phyloP scores from a whole-genome alignment of 2,113 vertebrate genomes.

The Paramormyrops kingsleyae region DNA sequence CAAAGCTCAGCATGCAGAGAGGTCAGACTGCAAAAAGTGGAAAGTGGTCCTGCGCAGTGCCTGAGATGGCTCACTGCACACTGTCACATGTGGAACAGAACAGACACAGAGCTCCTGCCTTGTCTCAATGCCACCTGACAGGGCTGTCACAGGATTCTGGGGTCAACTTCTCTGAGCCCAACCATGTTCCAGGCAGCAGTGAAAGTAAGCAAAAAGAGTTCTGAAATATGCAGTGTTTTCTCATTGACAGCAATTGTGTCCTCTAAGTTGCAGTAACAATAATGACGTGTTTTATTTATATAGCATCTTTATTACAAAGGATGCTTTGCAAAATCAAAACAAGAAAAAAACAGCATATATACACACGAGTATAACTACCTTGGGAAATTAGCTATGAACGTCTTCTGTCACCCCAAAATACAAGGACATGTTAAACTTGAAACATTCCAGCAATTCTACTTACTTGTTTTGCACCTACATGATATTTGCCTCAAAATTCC shows the following conservation, averaged over 20 bases:
- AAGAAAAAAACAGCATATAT: neutral
- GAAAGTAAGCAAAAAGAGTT: constrained; percentile 36
- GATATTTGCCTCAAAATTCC: neutral
- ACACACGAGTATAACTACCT: neutral
- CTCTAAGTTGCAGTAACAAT: neutral
- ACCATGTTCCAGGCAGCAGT: constrained; percentile 34
- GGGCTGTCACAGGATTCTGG: constrained; percentile 28
- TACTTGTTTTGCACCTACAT: neutral
- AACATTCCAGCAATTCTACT: neutral
- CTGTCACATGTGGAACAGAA: neutral
- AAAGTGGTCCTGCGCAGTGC: neutral
- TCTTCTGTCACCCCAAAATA: neutral
- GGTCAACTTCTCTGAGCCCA: constrained; percentile 20
- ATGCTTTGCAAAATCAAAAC: neutral
- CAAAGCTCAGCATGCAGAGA: constrained; percentile 9
- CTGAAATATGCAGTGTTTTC: neutral
- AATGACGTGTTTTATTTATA: neutral
- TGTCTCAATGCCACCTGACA: neutral
- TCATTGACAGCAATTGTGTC: neutral
- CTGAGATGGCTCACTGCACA: neutral
- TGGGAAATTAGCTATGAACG: neutral
- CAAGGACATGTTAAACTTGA: neutral
- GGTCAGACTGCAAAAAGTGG: constrained; percentile 12
- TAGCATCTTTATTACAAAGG: neutral
- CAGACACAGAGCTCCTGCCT: neutral